Evolutionary conservation across 2,797 vertebrate species (phyloP), one percentile per base, ranked within the genome.

Genomic region (Pelochelys cantorii): DNA sequence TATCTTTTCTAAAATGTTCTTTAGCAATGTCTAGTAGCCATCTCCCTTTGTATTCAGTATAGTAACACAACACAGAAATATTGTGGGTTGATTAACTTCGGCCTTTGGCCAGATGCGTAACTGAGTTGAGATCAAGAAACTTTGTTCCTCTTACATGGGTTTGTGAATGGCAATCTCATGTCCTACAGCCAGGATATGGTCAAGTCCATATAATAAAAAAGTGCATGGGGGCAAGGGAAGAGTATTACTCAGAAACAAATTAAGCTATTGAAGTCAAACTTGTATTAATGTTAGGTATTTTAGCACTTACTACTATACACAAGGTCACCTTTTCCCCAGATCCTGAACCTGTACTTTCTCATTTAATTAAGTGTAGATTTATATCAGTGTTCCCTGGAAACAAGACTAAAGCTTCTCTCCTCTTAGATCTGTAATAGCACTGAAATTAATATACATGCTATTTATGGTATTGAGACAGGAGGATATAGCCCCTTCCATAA

Each of bases 121-220:
- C 5, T 37, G 14, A 2, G 11, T 55, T 80, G 48, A 6, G 60
- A 8, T 12, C 23, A 57, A 52, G 79, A 4, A 0, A 1, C 48
- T 84, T 78, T 87, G 29, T 54, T 54, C 9, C 65, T 22, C 52
- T 86, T 25, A 14, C 48, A 54, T 54, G 53, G 53, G 53, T 5
- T 14, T 54, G 9, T 54, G 53, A 54, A 14, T 54, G 53, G 53
- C 29, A 81, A 57, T 6, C 37, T 42, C 79, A 83, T 34, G 23
- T 62, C 20, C 86, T 83, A 42, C 34, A 74, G 56, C 6, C 60
- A 65, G 31, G 42, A 3, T 2, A 54, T n/a, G 34, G 18, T 3
- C 2, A 62, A 18, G 11, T 11, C 71, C 11, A 12, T 48, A 42
- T 75, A 75, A 22, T 42, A 75, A 20, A 42, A 75, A 54, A 54